Evolutionary conservation across 2,888 invertebrate genomes (phyloP).

Genomic region (Drosophila recens): DNA sequence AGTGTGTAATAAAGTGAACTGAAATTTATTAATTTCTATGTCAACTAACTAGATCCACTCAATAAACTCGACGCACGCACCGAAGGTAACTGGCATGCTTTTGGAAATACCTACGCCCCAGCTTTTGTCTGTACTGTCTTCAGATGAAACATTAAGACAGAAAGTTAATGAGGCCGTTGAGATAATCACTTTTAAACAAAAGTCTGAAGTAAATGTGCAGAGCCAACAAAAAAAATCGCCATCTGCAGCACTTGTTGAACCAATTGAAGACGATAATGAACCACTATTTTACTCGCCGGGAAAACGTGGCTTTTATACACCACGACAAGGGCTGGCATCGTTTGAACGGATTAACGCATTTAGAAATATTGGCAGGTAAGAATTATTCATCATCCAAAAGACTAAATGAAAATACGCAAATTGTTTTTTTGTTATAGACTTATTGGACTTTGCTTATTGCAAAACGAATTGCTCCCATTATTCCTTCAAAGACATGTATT

Average conservation of each 20-base stretch:
- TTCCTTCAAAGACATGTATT: slow-evolving; percentile 98
- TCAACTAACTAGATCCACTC: slow-evolving; percentile 89
- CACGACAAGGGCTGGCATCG: slow-evolving; percentile 95
- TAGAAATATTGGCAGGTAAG: slow-evolving; percentile 97
- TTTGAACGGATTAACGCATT: slow-evolving; percentile 98
- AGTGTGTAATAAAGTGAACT: neutral
- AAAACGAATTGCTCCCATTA: slow-evolving; percentile 99
- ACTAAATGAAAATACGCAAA: neutral
- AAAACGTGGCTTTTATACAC: slow-evolving; percentile 98
- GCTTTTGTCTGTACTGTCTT: slow-evolving; percentile 94
- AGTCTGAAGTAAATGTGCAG: slow-evolving; percentile 79
- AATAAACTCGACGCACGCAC: slow-evolving; percentile 92
- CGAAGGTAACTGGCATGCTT: slow-evolving; percentile 97
- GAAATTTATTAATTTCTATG: neutral
- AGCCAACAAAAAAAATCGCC: slow-evolving; percentile 83
- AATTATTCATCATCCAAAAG: neutral
- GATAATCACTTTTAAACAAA: slow-evolving; percentile 87
- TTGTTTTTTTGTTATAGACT: slow-evolving; percentile 88
- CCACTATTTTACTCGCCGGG: slow-evolving; percentile 98
- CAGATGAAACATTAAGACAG: slow-evolving; percentile 95
- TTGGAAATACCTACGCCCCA: slow-evolving; percentile 97
- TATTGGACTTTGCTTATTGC: slow-evolving; percentile 97
- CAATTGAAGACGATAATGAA: slow-evolving; percentile 93
- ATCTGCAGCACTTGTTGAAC: slow-evolving; percentile 84
- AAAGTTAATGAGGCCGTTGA: slow-evolving; percentile 98